Percentiles rank a stretch among this genome's conserved stretches.
These are phyloP conservation scores for Drosophila prosaltans DNA, from an alignment of 1,140 invertebrate species.

Conservation along the genomic window DNA sequence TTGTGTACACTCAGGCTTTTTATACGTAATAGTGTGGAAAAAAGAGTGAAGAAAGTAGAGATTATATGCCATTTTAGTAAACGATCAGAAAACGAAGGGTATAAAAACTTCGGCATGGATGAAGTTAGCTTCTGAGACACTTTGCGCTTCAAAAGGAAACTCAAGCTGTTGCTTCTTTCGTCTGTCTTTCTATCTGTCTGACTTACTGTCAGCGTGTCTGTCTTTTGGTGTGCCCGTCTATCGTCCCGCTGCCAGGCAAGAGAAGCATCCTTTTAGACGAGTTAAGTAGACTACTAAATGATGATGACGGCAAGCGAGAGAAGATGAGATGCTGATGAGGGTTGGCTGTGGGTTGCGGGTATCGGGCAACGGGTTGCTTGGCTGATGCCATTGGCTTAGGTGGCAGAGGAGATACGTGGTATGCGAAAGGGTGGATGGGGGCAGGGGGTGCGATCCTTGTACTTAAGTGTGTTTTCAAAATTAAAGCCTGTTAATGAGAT, in stretches of 20 bases:
- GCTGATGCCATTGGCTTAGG: too few species aligned
- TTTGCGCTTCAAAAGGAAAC: constrained; percentile 50
- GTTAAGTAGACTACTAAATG: constrained; percentile 81
- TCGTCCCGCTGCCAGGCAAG: constrained; percentile 31
- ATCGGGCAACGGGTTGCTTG: not conserved
- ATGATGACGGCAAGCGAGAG: constrained; percentile 42
- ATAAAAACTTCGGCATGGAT: too few species aligned
- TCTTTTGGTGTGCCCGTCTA: constrained; percentile 7
- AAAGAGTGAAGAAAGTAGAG: too few species aligned
- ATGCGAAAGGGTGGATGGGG: not conserved
- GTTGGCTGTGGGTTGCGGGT: constrained; percentile 23
- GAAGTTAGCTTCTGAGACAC: too few species aligned
- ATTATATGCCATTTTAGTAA: too few species aligned
- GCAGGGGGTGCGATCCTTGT: constrained; percentile 33
- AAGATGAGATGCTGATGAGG: constrained; percentile 62
- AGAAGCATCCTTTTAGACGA: constrained; percentile 69
- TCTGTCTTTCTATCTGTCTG: not conserved
- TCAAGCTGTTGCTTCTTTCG: constrained; percentile 62
- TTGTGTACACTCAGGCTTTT: too few species aligned
- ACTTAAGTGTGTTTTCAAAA: constrained; percentile 80
- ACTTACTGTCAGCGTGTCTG: not conserved
- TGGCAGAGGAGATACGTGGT: too few species aligned
- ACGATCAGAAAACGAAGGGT: too few species aligned
- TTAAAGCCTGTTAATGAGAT: constrained; percentile 81
- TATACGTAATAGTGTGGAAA: too few species aligned